phyloP scores from a whole-genome alignment of 1,140 invertebrate genomes.

The Magallana gigas region DNA sequence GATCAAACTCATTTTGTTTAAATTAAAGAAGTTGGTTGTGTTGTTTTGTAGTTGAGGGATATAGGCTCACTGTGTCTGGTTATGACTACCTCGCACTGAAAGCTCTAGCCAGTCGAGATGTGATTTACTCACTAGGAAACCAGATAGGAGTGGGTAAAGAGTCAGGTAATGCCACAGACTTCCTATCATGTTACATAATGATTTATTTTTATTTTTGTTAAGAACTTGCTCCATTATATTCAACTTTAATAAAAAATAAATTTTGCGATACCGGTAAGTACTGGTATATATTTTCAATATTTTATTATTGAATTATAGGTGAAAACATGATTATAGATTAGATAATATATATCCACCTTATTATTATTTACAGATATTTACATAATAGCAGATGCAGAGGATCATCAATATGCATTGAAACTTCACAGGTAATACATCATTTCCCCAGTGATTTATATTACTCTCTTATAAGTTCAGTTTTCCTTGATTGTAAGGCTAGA shows the following conservation, averaged over 20 bases:
- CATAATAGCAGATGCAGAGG: constrained; percentile 89
- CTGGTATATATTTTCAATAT: no score
- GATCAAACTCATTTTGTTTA: neutral
- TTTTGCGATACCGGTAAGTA: no score
- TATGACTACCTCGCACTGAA: constrained; percentile 99
- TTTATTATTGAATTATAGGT: no score
- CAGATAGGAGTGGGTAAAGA: constrained; percentile 99
- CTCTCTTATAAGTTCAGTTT: neutral
- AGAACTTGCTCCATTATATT: no score
- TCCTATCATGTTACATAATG: neutral
- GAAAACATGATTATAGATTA: no score
- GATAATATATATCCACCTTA: no score
- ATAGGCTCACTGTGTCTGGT: constrained; percentile 95
- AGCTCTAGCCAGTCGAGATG: constrained; percentile 88
- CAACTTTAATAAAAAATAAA: no score
- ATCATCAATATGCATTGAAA: constrained; percentile 88
- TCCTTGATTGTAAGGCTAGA: no score
- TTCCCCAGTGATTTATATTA: neutral
- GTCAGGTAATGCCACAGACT: constrained; percentile 81
- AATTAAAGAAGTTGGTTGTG: neutral
- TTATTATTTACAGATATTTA: constrained; percentile 87
- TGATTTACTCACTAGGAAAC: constrained; percentile 94
- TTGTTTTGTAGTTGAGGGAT: constrained; percentile 85
- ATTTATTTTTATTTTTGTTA: neutral
- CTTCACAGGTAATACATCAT: constrained; percentile 85